phyloP scores from a whole-genome alignment of 2,113 vertebrate genomes.

The Noturus placidus region DNA sequence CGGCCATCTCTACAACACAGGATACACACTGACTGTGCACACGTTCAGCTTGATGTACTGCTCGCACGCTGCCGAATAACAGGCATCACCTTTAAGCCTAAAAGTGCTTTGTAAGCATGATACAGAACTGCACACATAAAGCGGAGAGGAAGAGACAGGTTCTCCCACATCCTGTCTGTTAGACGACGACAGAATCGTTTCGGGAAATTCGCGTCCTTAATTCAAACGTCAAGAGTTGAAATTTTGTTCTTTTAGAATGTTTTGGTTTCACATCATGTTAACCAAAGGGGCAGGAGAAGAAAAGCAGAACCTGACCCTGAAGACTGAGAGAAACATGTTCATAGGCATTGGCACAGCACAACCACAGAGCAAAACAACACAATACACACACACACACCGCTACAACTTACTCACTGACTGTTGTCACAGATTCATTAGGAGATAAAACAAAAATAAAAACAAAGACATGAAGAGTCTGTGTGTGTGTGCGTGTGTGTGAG shows the following conservation, averaged over 20 bases:
- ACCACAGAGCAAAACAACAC: slow-evolving; percentile 12
- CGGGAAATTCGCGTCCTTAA: background rate
- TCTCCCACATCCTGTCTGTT: too few species aligned
- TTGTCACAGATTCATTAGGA: slow-evolving; percentile 71
- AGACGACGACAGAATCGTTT: background rate
- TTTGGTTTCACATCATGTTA: slow-evolving; percentile 44
- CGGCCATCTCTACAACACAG: too few species aligned
- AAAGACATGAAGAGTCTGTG: background rate
- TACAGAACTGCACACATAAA: too few species aligned
- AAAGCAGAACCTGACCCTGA: slow-evolving; percentile 19
- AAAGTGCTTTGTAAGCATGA: too few species aligned
- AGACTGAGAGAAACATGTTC: slow-evolving; percentile 33
- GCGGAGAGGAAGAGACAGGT: too few species aligned
- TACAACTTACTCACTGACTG: slow-evolving; percentile 74
- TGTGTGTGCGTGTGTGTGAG: slow-evolving; percentile 27
- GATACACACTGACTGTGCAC: too few species aligned
- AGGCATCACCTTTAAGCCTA: too few species aligned
- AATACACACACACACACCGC: background rate
- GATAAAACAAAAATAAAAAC: slow-evolving; percentile 61
- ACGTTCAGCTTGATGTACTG: too few species aligned
- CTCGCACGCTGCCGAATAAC: too few species aligned
- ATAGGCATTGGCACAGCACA: slow-evolving; percentile 44
- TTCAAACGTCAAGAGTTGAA: background rate
- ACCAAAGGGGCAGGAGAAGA: slow-evolving; percentile 44
- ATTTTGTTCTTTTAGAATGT: background rate